A percentile compares a stretch with the other conserved stretches of the same genome.
Conservation (phyloP, 2,113 vertebrate genomes). For the Myrmophylax atrothorax region DNA sequence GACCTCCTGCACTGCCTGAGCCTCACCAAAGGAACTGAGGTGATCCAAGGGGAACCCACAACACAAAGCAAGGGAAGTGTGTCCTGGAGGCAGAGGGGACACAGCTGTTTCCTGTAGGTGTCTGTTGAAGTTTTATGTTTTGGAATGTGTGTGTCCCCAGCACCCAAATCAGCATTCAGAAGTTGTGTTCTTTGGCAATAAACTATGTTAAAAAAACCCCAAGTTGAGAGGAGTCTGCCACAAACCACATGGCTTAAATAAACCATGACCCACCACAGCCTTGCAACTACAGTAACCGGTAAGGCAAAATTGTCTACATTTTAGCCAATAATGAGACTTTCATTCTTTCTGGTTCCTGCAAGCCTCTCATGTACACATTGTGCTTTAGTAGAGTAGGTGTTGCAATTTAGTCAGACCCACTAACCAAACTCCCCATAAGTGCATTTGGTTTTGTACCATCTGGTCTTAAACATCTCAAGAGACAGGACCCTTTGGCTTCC, state of each 20-base stretch:
- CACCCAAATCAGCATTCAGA: background rate
- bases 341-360: background rate
- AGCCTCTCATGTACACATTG: background rate
- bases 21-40: background rate
- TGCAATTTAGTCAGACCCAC: background rate
- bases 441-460: background rate
- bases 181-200: background rate
- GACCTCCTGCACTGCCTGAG: background rate
- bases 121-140: background rate
- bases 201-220: background rate
- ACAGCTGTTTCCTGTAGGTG: background rate
- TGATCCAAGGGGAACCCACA: fast-evolving
- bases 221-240: background rate
- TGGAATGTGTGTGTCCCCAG: background rate
- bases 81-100: background rate
- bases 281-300: fast-evolving
- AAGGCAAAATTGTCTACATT: background rate
- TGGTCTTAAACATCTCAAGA: background rate
- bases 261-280: background rate
- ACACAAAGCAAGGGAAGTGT: background rate
- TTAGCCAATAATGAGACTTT: background rate
- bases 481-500: background rate
- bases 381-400: fast-evolving
- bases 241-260: background rate
- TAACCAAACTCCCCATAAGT: background rate